A percentile compares a stretch with the other conserved stretches of the same genome.
These are phyloP conservation scores for Leguminivora glycinivorella DNA, from an alignment of 1,140 invertebrate genomes.

Conservation along the genomic window DNA sequence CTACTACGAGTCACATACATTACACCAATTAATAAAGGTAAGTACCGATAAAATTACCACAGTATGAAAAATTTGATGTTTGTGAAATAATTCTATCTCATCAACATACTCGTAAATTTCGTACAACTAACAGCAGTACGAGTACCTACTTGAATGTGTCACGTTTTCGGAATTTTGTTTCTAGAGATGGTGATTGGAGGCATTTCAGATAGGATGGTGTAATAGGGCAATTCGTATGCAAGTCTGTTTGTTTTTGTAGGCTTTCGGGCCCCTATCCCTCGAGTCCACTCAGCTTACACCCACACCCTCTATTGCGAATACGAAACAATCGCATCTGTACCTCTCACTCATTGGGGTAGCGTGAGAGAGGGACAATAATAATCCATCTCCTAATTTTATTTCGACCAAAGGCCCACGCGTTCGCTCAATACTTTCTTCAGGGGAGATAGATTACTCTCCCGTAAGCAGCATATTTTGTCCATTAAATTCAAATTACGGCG, in stretches of 20 bases:
- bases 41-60: too few relatives aligned
- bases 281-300: slow-evolving; percentile 33
- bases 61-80: not conserved
- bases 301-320: slow-evolving; percentile 29
- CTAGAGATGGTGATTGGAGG: slow-evolving; percentile 22
- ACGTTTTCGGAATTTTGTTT: slow-evolving; percentile 28
- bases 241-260: slow-evolving; percentile 42
- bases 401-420: not conserved
- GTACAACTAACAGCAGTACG: not conserved
- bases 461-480: slow-evolving; percentile 24
- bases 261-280: slow-evolving; percentile 27
- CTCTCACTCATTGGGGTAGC: not conserved
- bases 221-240: slow-evolving; percentile 51
- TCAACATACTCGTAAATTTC: not conserved
- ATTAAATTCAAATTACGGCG: slow-evolving; percentile 18
- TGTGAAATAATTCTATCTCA: not conserved
- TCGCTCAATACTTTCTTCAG: not conserved
- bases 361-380: not conserved
- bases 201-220: slow-evolving; percentile 29
- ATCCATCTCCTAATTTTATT: not conserved
- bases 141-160: not conserved
- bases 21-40: too few relatives aligned
- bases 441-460: slow-evolving; percentile 23
- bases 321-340: slow-evolving; percentile 33
- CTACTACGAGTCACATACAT: too few relatives aligned